Base-by-base conservation (phyloP, 2,797 vertebrate genomes). In the Onychomys torridus region DNA sequence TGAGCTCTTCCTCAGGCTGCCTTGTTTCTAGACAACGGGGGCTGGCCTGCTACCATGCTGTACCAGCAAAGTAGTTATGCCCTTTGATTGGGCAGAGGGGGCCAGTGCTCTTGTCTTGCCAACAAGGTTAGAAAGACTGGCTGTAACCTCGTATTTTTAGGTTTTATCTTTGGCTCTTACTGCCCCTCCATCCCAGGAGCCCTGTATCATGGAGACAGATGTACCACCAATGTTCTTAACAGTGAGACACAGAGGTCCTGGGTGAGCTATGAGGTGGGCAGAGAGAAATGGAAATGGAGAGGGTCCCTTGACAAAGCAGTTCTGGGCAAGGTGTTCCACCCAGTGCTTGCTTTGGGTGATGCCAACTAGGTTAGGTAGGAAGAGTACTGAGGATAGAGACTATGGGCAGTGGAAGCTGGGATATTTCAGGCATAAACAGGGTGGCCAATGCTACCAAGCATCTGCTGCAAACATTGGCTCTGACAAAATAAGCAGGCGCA, bases 391-490 rank as follows among this genome's bases (percentile, higher is more conserved):
- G 37, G 73, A 37, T 11, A 13, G 49, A 27, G 55, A 67, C 67
- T 23, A 0, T 0, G 13, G 81, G 32, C 37, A 75, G 17, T 5
- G 16, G 52, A 76, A 21, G 49, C 67, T 3, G 27, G 76, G 34
- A 5, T 61, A 6, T 2, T 13, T 1, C 90, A 85, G 40, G 14
- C 69, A 32, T 90, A 95, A 89, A 0, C 4, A 76, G 96, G 97
- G 29, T 79, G 55, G 93, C 94, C 32, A 27, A 91, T 0, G 1
- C 16, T 0, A 0, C 43, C 0, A 11, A 59, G 97, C 96, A 94
- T 98, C 97, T 98, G 98, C 97, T 14, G 57, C 90, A 94, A 97
- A 95, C 0, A 46, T 86, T 2, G 0, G 82, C 1, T 69, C 92
- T 77, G 96, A 95, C 89, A 95, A 93, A 75, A 6, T 25, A 0